Conservation (phyloP, 2,797 vertebrate species). For the Anguilla anguilla region DNA sequence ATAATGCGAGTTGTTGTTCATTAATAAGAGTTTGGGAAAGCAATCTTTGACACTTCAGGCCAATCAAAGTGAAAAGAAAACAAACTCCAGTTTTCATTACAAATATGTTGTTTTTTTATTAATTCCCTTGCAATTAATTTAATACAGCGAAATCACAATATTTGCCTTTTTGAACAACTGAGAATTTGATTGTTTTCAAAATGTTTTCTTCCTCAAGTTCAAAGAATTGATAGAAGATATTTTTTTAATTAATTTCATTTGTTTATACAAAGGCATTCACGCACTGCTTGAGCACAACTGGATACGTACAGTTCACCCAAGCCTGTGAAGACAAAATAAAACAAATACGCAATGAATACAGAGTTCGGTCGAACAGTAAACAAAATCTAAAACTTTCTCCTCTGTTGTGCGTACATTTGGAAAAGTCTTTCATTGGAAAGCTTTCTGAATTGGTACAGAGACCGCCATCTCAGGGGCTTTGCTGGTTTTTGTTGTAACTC, state of each 20-base stretch:
- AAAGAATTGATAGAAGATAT: not conserved
- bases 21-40: not conserved
- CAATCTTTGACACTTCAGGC: not conserved
- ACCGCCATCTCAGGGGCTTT: too few species aligned
- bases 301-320: not conserved
- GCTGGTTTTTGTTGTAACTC: too few species aligned
- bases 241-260: not conserved
- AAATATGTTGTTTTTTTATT: not conserved
- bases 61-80: not conserved
- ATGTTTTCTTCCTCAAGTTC: not conserved
- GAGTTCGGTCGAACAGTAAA: not conserved
- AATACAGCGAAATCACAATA: not conserved
- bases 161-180: not conserved
- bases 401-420: not conserved
- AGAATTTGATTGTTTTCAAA: too few species aligned
- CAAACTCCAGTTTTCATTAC: not conserved
- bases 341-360: not conserved
- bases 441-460: not conserved
- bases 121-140: conserved; percentile 1
- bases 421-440: not conserved
- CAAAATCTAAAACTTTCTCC: too few species aligned
- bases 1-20: not conserved
- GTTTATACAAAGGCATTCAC: not conserved
- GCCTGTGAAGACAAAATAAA: not conserved
- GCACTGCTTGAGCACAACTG: not conserved